phyloP scores from a whole-genome alignment of 2,888 invertebrate genomes.

The Acleris literana region DNA sequence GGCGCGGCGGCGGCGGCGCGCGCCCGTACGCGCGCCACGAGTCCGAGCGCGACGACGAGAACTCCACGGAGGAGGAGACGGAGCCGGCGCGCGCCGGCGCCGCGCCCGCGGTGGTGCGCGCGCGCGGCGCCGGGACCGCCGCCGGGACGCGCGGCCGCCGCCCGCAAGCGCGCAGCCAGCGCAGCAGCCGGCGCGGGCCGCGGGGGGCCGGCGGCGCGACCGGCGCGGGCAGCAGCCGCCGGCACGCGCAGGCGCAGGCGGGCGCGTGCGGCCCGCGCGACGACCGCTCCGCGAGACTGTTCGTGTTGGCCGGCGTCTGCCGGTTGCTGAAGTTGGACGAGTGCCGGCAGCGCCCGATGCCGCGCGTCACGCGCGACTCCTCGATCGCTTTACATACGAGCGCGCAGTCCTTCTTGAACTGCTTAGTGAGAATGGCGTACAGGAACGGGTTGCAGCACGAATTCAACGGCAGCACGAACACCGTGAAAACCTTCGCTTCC shows the following conservation, averaged over 20 bases:
- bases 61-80: slow-evolving; percentile 94
- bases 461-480: slow-evolving; percentile 97
- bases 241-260: slow-evolving; percentile 83
- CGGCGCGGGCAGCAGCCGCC: slow-evolving; percentile 79
- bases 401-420: slow-evolving; percentile 98
- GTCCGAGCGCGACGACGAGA: slow-evolving; percentile 93
- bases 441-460: slow-evolving; percentile 99
- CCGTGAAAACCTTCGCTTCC: slow-evolving; percentile 97
- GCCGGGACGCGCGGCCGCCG: slow-evolving; percentile 69
- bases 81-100: slow-evolving; percentile 87
- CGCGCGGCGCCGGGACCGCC: slow-evolving; percentile 54
- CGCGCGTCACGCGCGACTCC: slow-evolving; percentile 94
- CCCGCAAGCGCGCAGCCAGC: slow-evolving; percentile 68
- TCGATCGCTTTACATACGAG: slow-evolving; percentile 98
- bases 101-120: slow-evolving; percentile 56
- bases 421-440: slow-evolving; percentile 98
- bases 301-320: slow-evolving; percentile 93
- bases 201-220: slow-evolving; percentile 78
- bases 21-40: slow-evolving; percentile 93
- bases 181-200: slow-evolving; percentile 63
- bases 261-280: slow-evolving; percentile 87
- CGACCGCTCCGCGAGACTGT: slow-evolving; percentile 91
- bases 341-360: slow-evolving; percentile 93
- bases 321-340: slow-evolving; percentile 94
- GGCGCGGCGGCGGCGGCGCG: slow-evolving; percentile 90